Evolutionary conservation across 2,888 invertebrate genomes (phyloP).

Genomic region (Cheilosia pagana): DNA sequence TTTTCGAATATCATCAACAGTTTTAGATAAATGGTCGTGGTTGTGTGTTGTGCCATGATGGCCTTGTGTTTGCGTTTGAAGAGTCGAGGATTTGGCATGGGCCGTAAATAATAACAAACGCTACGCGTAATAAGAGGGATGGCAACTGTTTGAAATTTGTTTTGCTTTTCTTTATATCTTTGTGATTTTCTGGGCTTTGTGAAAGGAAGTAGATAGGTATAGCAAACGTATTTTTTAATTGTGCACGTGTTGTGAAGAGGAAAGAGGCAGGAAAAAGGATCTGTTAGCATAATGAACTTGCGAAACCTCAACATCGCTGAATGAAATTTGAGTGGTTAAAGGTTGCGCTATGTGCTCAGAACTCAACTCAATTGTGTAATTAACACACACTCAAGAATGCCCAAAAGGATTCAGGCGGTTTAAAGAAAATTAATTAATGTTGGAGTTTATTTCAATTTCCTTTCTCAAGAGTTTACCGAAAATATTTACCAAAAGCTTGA

Average conservation of each 20-base stretch:
- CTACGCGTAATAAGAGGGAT: constrained; percentile 4
- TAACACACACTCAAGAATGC: background rate
- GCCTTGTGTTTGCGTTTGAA: constrained; percentile 18
- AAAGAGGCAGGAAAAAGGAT: background rate
- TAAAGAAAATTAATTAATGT: background rate
- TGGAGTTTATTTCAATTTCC: constrained; percentile 4
- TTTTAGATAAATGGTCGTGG: constrained; percentile 47
- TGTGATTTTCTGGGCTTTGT: constrained; percentile 4
- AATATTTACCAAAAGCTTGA: background rate
- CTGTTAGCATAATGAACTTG: background rate
- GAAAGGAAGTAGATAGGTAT: background rate
- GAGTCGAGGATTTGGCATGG: background rate
- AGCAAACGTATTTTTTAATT: constrained; percentile 26
- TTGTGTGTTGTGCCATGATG: constrained; percentile 1
- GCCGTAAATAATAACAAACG: background rate
- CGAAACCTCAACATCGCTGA: background rate
- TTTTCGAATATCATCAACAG: constrained; percentile 57
- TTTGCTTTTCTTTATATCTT: background rate
- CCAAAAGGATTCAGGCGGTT: background rate
- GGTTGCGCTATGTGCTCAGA: background rate
- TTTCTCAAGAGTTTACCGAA: background rate
- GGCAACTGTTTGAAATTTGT: constrained; percentile 23
- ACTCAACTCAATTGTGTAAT: background rate
- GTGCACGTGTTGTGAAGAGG: background rate
- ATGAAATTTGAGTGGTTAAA: background rate